phyloP scores from a whole-genome alignment of 53 echinoderm and acorn worm species.

The Stichopus horrens region DNA sequence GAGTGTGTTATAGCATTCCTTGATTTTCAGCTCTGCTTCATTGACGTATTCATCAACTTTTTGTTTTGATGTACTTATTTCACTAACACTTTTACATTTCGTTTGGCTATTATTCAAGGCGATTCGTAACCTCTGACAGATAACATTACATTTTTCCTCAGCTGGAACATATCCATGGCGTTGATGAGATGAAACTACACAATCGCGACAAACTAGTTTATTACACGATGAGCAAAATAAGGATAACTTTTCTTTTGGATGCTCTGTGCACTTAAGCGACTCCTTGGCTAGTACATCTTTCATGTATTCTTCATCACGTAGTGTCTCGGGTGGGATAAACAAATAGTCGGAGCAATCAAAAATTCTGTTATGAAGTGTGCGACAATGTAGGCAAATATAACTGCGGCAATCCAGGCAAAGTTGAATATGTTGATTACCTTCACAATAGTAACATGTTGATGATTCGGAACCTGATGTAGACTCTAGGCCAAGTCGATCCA shows the following conservation, averaged over 20 bases:
- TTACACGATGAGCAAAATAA: not conserved
- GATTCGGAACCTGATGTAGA: no score
- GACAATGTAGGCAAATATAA: not conserved
- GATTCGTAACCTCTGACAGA: not conserved
- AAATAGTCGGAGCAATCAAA: not conserved
- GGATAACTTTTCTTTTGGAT: not conserved
- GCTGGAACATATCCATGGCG: not conserved
- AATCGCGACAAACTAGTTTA: slow-evolving; percentile 16
- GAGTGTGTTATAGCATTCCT: not conserved
- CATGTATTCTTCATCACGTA: not conserved
- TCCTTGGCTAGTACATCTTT: not conserved
- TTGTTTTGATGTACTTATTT: not conserved
- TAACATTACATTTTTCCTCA: not conserved
- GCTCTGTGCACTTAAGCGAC: not conserved
- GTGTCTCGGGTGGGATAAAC: not conserved
- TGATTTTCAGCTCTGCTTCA: not conserved
- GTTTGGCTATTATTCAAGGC: not conserved
- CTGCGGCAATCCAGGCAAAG: no score
- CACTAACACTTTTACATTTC: not conserved
- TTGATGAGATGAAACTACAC: not conserved
- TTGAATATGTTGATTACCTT: no score
- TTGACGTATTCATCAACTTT: not conserved
- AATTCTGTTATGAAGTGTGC: not conserved
- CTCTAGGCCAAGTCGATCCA: no score
- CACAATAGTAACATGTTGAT: no score